These are phyloP conservation scores for Microctenopoma lineatum DNA, from an alignment of 2,797 vertebrate genomes.

Conservation along the genomic window DNA sequence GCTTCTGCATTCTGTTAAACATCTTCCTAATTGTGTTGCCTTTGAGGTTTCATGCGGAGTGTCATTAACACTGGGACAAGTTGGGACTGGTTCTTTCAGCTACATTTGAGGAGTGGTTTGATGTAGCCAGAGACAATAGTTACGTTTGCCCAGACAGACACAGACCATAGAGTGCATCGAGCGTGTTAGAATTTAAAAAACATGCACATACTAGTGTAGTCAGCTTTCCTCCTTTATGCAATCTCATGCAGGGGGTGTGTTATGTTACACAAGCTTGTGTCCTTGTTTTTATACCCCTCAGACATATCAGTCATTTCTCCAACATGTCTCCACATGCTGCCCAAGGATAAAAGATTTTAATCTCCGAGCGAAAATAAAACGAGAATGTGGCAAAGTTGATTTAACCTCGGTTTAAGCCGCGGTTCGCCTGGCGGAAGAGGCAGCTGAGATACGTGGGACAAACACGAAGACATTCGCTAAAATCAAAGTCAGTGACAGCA, in stretches of 20 bases:
- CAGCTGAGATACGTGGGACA: background rate
- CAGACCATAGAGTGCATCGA: background rate
- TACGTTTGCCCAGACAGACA: background rate
- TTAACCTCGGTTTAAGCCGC: background rate
- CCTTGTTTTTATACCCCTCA: background rate
- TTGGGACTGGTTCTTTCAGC: conserved; percentile 9
- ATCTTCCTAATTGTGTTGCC: background rate
- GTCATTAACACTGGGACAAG: conserved; percentile 20
- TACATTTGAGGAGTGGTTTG: conserved; percentile 19
- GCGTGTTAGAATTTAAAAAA: background rate
- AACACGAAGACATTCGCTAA: background rate
- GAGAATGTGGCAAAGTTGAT: background rate
- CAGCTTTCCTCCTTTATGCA: background rate
- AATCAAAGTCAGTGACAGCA: background rate
- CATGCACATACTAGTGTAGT: background rate
- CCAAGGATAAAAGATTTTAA: conserved; percentile 16
- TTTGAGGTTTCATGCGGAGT: background rate
- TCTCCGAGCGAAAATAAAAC: background rate
- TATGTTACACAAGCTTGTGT: background rate
- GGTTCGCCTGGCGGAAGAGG: conserved; percentile 27
- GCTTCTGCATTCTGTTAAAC: too few relatives aligned
- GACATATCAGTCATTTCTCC: conserved; percentile 1
- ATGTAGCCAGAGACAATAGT: background rate
- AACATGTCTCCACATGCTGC: conserved; percentile 33
- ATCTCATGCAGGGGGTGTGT: too few relatives aligned